Evolutionary conservation across 2,113 vertebrate genomes (phyloP).

Genomic region (Brachirus orientalis): DNA sequence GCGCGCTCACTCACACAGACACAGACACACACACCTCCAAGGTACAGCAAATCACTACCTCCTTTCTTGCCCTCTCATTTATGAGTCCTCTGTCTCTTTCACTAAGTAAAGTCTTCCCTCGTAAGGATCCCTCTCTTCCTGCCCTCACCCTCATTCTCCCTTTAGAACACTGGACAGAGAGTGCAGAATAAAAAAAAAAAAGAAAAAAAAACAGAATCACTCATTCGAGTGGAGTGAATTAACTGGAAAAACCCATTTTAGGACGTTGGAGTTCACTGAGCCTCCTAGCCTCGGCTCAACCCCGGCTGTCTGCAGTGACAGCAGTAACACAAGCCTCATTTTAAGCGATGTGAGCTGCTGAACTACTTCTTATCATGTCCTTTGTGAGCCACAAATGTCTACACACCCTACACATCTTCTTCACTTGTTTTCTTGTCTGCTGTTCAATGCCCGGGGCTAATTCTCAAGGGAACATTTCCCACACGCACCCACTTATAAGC

Average conservation of each 20-base stretch:
- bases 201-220: background rate
- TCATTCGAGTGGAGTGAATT: slow-evolving; percentile 28
- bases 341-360: slow-evolving; percentile 30
- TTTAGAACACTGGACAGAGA: slow-evolving; percentile 24
- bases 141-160: background rate
- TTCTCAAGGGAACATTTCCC: slow-evolving; percentile 63
- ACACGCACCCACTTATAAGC: slow-evolving; percentile 16
- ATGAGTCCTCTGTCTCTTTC: slow-evolving; percentile 29
- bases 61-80: slow-evolving; percentile 51
- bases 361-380: slow-evolving; percentile 23
- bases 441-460: slow-evolving; percentile 50
- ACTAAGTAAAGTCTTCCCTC: slow-evolving; percentile 12
- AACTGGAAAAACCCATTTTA: slow-evolving; percentile 13
- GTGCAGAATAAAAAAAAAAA: background rate
- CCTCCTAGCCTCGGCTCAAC: background rate
- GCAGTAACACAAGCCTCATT: slow-evolving; percentile 33
- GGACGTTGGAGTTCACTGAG: slow-evolving; percentile 17
- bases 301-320: slow-evolving; percentile 12
- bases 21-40: slow-evolving; percentile 19
- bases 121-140: background rate
- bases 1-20: slow-evolving; percentile 2
- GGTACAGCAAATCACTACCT: slow-evolving; percentile 52
- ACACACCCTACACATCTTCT: slow-evolving; percentile 13
- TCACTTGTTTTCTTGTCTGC: slow-evolving; percentile 56
- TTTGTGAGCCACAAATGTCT: slow-evolving; percentile 31